Conservation (phyloP, 2,797 vertebrate genomes). For the Eulemur coronatus region DNA sequence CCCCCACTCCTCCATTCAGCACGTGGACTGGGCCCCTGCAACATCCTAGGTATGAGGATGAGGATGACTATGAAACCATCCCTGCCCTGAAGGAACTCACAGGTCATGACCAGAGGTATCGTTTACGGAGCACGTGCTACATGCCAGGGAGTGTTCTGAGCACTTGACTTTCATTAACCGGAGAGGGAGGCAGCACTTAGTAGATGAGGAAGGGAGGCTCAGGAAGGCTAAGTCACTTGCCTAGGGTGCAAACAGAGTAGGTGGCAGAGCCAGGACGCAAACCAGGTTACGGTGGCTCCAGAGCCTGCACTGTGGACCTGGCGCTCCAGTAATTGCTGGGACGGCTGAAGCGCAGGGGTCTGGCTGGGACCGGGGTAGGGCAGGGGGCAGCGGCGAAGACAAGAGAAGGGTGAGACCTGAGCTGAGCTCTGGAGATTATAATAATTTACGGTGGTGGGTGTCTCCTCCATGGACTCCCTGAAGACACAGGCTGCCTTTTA, state of each 20-base stretch:
- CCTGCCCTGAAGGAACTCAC: background rate
- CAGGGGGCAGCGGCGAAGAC: background rate
- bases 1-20: background rate
- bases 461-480: background rate
- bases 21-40: background rate
- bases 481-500: background rate
- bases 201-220: background rate
- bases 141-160: background rate
- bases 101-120: background rate
- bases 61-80: background rate
- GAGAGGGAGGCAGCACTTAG: background rate
- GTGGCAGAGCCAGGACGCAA: background rate
- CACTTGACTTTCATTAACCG: background rate
- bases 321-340: background rate
- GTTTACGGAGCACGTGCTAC: background rate
- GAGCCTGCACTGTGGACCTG: too few relatives aligned
- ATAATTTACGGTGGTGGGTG: accelerated
- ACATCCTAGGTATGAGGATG: background rate
- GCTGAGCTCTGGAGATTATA: background rate
- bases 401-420: background rate
- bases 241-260: background rate
- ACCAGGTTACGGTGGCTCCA: too few relatives aligned
- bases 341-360: background rate
- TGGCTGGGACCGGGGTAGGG: background rate
- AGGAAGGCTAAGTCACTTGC: background rate